Evolutionary conservation across 2,888 invertebrate genomes (phyloP).

Genomic region (Meloe dianella): DNA sequence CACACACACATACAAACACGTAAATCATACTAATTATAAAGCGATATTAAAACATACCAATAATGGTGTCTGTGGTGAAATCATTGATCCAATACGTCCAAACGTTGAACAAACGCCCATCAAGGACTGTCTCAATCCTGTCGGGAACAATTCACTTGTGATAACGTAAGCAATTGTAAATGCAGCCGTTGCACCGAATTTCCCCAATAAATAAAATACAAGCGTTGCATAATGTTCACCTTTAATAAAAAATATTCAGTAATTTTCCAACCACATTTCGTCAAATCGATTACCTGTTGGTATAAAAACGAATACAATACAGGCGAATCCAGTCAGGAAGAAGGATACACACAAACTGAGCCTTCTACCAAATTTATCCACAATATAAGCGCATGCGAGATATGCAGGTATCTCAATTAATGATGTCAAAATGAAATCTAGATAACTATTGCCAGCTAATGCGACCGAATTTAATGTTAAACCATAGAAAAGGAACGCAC

Average conservation of each 20-base stretch:
- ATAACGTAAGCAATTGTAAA: constrained; percentile 71
- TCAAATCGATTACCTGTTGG: constrained; percentile 59
- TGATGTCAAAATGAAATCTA: constrained; percentile 75
- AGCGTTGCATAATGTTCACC: constrained; percentile 62
- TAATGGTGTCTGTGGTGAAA: constrained; percentile 72
- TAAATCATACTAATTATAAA: neutral
- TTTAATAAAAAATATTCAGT: constrained; percentile 49
- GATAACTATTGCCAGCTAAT: constrained; percentile 75
- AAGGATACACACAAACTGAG: constrained; percentile 68
- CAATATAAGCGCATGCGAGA: constrained; percentile 66
- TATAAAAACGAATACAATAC: constrained; percentile 66
- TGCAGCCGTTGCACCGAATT: constrained; percentile 70
- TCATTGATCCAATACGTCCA: constrained; percentile 69
- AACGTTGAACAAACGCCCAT: constrained; percentile 71
- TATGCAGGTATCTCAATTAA: constrained; percentile 78
- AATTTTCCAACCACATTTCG: constrained; percentile 14
- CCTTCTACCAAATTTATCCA: constrained; percentile 71
- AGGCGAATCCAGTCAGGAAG: constrained; percentile 67
- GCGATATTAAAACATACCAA: constrained; percentile 61
- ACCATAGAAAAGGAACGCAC: constrained; percentile 81
- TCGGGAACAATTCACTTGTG: constrained; percentile 74
- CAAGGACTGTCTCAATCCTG: constrained; percentile 67
- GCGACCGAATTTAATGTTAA: constrained; percentile 78
- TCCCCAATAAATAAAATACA: constrained; percentile 66
- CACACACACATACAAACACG: neutral